Evolutionary conservation across 2,797 vertebrate genomes (phyloP), one percentile per base, ranked within the genome.

Genomic region (Pangasius macronema): DNA sequence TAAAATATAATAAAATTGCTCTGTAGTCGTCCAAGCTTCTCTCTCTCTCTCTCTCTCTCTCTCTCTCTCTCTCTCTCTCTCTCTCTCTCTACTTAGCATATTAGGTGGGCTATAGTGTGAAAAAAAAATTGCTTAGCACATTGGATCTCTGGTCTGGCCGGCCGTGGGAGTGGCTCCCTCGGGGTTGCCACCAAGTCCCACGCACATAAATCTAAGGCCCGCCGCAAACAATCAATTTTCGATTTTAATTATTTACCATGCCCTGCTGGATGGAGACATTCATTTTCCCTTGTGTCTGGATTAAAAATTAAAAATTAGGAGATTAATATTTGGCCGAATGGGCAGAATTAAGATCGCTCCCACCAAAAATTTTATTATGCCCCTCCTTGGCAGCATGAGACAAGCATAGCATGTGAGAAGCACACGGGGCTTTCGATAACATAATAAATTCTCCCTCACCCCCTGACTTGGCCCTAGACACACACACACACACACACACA

Each of bases 231-330:
- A 97, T 97, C 96, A 97, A 97, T 97, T 97, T 96, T 97, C 96
- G 96, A 96, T 97, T 98, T 97, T 97, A 97, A 98, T 97, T 98
- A 97, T 97, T 97, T 97, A 97, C 94, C 96, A 96, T 92, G 95
- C 95, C 95, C 95, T 94, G 93, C 94, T 90, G 94, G 95, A 96
- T 94, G 93, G 93, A 95, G 93, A 95, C 95, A 96, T 97, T 97
- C 94, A 95, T 97, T 96, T 96, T 95, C 94, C 88, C 88, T 92
- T 93, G 94, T 94, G 95, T 95, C 95, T 86, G 88, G 95, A 96
- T 96, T 96, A 96, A 96, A 97, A 97, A 96, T 95, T 93, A 93
- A 96, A 96, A 96, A 96, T 97, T 96, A 94, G 94, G 91, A 96
- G 93, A 96, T 97, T 96, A 92, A 95, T 95, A 96, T 97, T 92